Evolutionary conservation across 2,113 vertebrate genomes (phyloP), one percentile per base, ranked within the genome.

Genomic region (Setophaga coronata): DNA sequence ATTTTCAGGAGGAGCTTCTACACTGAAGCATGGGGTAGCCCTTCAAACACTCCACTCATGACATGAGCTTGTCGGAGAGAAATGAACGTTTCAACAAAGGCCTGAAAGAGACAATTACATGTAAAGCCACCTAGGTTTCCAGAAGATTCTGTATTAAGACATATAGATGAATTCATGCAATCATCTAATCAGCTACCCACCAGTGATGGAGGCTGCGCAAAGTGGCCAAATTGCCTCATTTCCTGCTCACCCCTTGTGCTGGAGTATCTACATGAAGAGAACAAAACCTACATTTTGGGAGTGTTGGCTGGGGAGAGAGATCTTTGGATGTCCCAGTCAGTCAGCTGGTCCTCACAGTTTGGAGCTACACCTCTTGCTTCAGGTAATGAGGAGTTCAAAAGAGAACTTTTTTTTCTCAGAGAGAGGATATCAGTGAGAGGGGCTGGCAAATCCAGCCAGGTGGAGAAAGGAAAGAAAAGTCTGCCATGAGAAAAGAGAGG

Each of bases 11-110:
- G 14, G 12, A 45, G 23, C 7, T 54, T 79, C 43, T 60, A 17
- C 34, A 18, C 6, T 0, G 1, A 70, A 79, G 21, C 7, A 7
- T 1, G 1, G 19, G 5, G 4, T n/a, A 48, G 14, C 26, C 23
- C 10, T 74, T 42, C 50, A 86, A 86, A 56, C 11, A 17, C 9
- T 78, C 17, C 0, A 1, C n/a, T 33, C 9, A 9, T 28, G 29
- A 13, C 23, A 38, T 42, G 24, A 89, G 31, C 17, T 76, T 48
- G 24, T 7, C 76, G 15, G 7, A 80, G 57, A 69, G 38, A 14
- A 91, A 72, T 25, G 8, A 82, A 34, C 20, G 7, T 7, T 48
- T 85, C 24, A 16, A 40, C 19, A 57, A 38, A 67, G 11, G 24
- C 54, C 20, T 38, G 34, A 62, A 61, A 72, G 43, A 62, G 43